Base-by-base conservation (phyloP, 2,797 vertebrate species). In the Coilia nasus region DNA sequence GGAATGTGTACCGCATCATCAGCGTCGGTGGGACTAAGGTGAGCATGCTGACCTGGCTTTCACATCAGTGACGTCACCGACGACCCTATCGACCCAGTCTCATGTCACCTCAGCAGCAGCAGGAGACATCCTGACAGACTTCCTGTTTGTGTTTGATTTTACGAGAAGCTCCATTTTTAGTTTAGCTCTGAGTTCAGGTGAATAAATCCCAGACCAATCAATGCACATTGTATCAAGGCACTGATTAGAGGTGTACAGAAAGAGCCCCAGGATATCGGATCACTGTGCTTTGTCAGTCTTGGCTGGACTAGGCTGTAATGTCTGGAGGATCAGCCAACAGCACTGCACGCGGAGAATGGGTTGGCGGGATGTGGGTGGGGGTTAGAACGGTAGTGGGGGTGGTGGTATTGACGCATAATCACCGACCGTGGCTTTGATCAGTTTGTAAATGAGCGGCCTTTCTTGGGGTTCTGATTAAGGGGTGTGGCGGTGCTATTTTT, bases 21-120 rank as follows among this genome's bases (percentile, higher is more conserved):
- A 99, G 98, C 0, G 97, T 99, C 87, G 97, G 98, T 0, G 98
- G 98, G 14, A 98, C 97, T 88, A 99, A 99, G 98, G 98, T 99
- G 87, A 92, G 86, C 17, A 9, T 35, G 19, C 64, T 14, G 12
- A 35, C 25, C 64, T 71, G 12, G 64, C 64, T 12, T 31, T 41
- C 35, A 11, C 31, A 23, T 25, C 21, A 46, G 23, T 54, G 50
- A 54, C 50, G 14, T 54, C 50, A 54, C 14, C 50, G 50, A 54
- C 50, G 50, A 54, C 50, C 50, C 50, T 9, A 14, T 54, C 14
- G 50, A 47, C 50, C 50, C 50, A 41, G 35, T 54, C 9, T 9
- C 7, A 54, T 14, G 7, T 14, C 50, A 9, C 50, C 35, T 2
- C 35, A 41, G 35, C 5, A 41, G 35, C 35, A 41, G 35, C 50